phyloP scores from a whole-genome alignment of 2,888 invertebrate genomes.

The Rhaphigaster nebulosa region DNA sequence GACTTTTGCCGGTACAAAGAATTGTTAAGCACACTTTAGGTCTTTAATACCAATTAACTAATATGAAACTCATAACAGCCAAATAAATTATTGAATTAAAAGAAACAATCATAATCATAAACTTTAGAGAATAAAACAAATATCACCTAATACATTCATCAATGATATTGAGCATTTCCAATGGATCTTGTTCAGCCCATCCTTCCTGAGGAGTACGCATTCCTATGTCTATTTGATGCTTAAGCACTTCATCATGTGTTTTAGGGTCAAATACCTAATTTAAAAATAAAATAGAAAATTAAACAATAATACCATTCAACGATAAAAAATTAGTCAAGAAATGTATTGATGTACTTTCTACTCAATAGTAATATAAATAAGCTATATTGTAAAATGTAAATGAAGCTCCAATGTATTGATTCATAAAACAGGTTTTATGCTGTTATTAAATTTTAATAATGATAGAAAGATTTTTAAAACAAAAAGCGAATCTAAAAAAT shows the following conservation, averaged over 20 bases:
- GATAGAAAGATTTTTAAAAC: no score
- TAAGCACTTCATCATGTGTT: slow-evolving; percentile 64
- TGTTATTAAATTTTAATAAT: not conserved
- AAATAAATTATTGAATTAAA: not conserved
- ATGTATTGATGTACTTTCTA: not conserved
- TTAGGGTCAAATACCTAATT: slow-evolving; percentile 61
- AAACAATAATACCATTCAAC: not conserved
- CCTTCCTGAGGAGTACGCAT: slow-evolving; percentile 90
- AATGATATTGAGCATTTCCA: slow-evolving; percentile 84
- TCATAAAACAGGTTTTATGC: not conserved
- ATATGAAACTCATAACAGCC: not conserved
- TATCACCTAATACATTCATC: slow-evolving; percentile 77
- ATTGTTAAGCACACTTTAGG: no score
- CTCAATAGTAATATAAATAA: not conserved
- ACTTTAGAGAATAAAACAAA: not conserved
- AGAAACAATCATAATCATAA: not conserved
- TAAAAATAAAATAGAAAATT: no score
- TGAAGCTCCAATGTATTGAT: not conserved
- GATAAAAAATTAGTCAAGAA: not conserved
- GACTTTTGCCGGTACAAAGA: no score
- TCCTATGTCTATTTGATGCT: slow-evolving; percentile 85
- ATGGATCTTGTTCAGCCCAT: slow-evolving; percentile 97
- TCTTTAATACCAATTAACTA: no score
- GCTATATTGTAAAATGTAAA: slow-evolving; percentile 8
- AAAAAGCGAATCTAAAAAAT: no score